These are phyloP conservation scores for Tympanoctomys barrerae DNA, from an alignment of 2,797 vertebrate species.

Conservation along the genomic window DNA sequence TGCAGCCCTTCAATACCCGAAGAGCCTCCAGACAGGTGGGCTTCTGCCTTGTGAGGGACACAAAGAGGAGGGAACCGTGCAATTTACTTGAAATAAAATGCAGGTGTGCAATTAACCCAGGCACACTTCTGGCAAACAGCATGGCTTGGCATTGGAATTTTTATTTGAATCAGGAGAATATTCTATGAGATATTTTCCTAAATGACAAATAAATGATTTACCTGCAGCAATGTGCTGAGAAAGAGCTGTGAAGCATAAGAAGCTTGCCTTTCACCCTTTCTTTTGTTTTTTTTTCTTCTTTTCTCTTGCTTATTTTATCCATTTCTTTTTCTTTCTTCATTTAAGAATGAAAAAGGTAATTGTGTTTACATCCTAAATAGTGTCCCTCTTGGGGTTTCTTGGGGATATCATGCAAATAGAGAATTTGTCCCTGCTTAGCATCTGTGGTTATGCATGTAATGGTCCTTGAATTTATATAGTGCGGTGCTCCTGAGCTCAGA, in stretches of 20 bases:
- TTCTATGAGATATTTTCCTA: constrained; percentile 81
- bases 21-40: constrained; percentile 78
- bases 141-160: constrained; percentile 74
- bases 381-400: constrained; percentile 60
- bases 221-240: constrained; percentile 59
- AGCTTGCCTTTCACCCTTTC: neutral
- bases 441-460: constrained; percentile 80
- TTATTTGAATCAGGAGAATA: constrained; percentile 77
- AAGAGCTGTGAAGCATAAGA: neutral
- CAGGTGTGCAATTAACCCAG: constrained; percentile 86
- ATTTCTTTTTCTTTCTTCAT: too few relatives aligned
- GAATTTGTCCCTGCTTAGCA: constrained; percentile 78
- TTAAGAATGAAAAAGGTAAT: neutral
- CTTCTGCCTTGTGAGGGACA: constrained; percentile 61
- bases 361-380: neutral
- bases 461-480: constrained; percentile 82
- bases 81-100: constrained; percentile 89
- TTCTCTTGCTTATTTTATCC: neutral
- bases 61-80: constrained; percentile 59
- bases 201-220: constrained; percentile 84
- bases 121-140: constrained; percentile 78
- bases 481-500: constrained; percentile 72
- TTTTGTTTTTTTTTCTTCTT: neutral
- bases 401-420: constrained; percentile 57
- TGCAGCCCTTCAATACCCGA: constrained; percentile 75